Evolutionary conservation across 2,888 invertebrate species (phyloP).

Genomic region (Choristoneura rosaceana): DNA sequence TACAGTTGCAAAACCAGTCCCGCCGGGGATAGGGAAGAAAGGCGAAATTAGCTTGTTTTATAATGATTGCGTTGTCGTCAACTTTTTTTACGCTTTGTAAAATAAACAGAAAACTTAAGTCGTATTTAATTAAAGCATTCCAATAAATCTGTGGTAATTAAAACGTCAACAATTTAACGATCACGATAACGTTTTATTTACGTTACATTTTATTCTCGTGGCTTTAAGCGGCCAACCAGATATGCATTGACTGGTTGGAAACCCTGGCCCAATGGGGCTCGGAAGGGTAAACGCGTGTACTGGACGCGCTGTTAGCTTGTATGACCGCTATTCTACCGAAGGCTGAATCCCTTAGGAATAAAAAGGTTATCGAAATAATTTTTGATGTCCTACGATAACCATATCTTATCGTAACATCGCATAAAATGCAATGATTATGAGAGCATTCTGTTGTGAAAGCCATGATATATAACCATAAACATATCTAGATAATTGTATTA

Average conservation of each 20-base stretch:
- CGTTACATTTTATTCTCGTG: conserved; percentile 29
- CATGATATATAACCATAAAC: neutral
- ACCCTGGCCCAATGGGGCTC: conserved; percentile 47
- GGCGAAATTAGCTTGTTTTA: conserved; percentile 72
- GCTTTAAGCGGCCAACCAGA: conserved; percentile 4
- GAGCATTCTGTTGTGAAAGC: conserved; percentile 25
- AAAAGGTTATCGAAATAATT: conserved; percentile 70
- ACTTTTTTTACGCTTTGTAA: conserved; percentile 51
- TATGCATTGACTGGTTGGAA: conserved; percentile 38
- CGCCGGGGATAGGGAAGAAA: conserved; percentile 68
- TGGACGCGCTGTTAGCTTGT: conserved; percentile 65
- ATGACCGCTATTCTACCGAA: conserved; percentile 63
- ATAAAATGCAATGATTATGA: conserved; percentile 34
- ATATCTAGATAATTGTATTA: too few species aligned
- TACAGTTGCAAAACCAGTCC: conserved; percentile 66
- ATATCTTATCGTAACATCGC: conserved; percentile 46
- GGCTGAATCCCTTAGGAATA: conserved; percentile 61
- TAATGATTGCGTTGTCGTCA: conserved; percentile 67
- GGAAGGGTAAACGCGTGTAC: conserved; percentile 69
- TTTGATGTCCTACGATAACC: conserved; percentile 65
- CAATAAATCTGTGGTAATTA: conserved; percentile 35
- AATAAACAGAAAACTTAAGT: conserved; percentile 41
- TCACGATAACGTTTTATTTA: conserved; percentile 37
- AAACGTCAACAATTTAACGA: conserved; percentile 22
- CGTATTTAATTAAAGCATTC: conserved; percentile 39